Conservation (phyloP, 1,140 invertebrate genomes). For the Steinernema feltiae region DNA sequence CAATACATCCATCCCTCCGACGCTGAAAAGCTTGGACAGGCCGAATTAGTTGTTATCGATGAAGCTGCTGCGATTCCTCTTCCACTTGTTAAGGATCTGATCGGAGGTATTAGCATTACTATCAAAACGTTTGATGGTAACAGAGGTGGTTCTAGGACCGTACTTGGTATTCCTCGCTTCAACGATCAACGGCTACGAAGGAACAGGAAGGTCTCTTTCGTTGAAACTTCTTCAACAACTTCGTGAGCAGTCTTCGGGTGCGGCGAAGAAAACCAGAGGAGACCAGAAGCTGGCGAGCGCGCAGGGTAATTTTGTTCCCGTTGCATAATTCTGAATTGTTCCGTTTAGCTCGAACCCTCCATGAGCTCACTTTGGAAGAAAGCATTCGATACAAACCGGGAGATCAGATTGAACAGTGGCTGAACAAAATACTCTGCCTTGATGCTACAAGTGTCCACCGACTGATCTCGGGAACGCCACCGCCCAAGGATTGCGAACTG, state of each 20-base stretch:
- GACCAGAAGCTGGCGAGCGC: not conserved
- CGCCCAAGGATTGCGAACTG: conserved; percentile 79
- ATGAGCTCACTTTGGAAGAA: conserved; percentile 72
- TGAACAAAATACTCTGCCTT: conserved; percentile 82
- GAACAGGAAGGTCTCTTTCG: conserved; percentile 88
- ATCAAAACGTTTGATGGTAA: conserved; percentile 26
- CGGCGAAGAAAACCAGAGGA: conserved; percentile 15
- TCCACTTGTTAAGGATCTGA: conserved; percentile 68
- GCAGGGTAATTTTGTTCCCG: not conserved
- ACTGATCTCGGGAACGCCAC: conserved; percentile 64
- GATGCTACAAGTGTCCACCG: conserved; percentile 67
- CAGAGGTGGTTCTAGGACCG: too few species aligned
- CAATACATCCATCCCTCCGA: conserved; percentile 94
- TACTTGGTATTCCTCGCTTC: conserved; percentile 92
- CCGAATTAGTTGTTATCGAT: conserved; percentile 91
- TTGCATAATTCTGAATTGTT: not conserved
- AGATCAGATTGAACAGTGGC: conserved; percentile 82
- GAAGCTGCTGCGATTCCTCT: conserved; percentile 97
- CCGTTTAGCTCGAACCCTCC: conserved; percentile 56
- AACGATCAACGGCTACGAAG: conserved; percentile 97
- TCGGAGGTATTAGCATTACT: conserved; percentile 33
- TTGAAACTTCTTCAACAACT: conserved; percentile 89
- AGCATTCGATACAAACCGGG: conserved; percentile 85
- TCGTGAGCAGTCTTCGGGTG: conserved; percentile 62
- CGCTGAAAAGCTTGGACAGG: conserved; percentile 77